phyloP scores from a whole-genome alignment of 1,140 invertebrate genomes.

The Probaryconus sp. region DNA sequence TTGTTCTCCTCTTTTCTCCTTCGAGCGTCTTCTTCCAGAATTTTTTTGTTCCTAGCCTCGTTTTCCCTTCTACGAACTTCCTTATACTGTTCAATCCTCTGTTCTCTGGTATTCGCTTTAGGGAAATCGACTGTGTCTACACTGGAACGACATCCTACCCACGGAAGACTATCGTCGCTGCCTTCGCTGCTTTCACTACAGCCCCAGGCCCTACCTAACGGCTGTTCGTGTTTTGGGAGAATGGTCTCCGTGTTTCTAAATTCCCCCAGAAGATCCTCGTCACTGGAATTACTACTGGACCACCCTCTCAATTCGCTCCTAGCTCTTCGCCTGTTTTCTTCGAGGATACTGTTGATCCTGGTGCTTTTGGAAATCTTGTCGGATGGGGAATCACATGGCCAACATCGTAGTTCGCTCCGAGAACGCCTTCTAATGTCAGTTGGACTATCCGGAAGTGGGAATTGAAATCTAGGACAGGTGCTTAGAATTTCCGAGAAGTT shows the following conservation, averaged over 20 bases:
- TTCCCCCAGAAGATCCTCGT: slow-evolving; percentile 72
- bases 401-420: slow-evolving; percentile 72
- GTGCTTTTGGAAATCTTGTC: slow-evolving; percentile 43
- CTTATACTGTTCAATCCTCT: slow-evolving; percentile 74
- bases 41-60: slow-evolving; percentile 69
- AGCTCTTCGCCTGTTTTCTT: slow-evolving; percentile 62
- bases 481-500: slow-evolving; percentile 77
- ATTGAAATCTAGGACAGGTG: slow-evolving; percentile 69
- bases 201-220: slow-evolving; percentile 68
- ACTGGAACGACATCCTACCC: slow-evolving; percentile 66
- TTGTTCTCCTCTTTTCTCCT: slow-evolving; percentile 69
- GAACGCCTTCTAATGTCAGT: slow-evolving; percentile 71
- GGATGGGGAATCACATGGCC: slow-evolving; percentile 64
- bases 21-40: slow-evolving; percentile 73
- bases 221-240: slow-evolving; percentile 52
- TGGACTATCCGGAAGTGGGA: slow-evolving; percentile 71
- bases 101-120: slow-evolving; percentile 70
- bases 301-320: slow-evolving; percentile 73
- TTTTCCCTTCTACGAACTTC: slow-evolving; percentile 73
- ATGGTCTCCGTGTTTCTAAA: slow-evolving; percentile 60
- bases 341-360: slow-evolving; percentile 24
- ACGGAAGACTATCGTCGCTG: slow-evolving; percentile 74
- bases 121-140: slow-evolving; percentile 67
- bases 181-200: slow-evolving; percentile 77
- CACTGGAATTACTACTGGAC: slow-evolving; percentile 76